Conservation (phyloP, 2,888 invertebrate species). For the Eudemis profundana region DNA sequence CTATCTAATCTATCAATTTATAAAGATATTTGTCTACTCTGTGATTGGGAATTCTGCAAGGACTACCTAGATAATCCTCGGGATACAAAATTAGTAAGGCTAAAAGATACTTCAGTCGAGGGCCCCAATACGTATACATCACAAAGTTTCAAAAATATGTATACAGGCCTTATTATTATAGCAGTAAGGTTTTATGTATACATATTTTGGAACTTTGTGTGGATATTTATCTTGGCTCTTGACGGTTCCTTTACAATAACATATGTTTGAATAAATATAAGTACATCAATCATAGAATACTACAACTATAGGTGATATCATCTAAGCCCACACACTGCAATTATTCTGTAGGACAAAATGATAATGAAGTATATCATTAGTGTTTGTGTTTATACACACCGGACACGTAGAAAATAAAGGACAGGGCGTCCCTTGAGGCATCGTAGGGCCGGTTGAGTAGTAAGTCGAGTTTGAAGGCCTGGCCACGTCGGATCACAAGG, state of each 20-base stretch:
- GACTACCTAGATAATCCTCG: no score
- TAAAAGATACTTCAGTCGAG: no score
- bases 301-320: conserved; percentile 31
- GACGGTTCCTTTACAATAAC: background rate
- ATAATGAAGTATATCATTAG: conserved; percentile 17
- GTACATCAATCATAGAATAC: background rate
- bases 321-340: conserved; percentile 28
- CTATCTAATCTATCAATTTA: no score
- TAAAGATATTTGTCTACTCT: no score
- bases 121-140: no score
- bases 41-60: no score
- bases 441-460: conserved; percentile 91
- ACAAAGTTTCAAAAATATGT: no score
- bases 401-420: conserved; percentile 92
- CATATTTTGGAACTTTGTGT: no score
- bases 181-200: no score
- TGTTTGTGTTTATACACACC: conserved; percentile 71
- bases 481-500: conserved; percentile 93
- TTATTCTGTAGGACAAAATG: conserved; percentile 12
- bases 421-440: conserved; percentile 90
- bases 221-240: background rate
- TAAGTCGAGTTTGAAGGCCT: conserved; percentile 90
- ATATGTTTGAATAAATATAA: background rate
- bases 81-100: no score
- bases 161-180: no score